Percentiles rank a stretch among this genome's conserved stretches.
Conservation (phyloP, 2,113 vertebrate genomes). For the Cyprinodon tularosa region DNA sequence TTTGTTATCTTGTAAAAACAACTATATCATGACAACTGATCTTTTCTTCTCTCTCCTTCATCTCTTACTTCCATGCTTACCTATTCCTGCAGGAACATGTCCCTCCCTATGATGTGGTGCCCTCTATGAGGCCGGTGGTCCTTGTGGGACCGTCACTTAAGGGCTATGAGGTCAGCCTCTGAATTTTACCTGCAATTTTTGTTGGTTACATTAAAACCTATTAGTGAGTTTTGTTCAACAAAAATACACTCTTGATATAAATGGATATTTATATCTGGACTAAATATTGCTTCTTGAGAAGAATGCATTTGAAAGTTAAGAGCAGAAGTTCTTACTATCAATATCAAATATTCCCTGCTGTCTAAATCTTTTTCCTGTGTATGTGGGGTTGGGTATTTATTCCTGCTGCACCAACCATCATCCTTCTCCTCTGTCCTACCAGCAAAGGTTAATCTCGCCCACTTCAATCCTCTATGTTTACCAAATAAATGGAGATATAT, state of each 20-base stretch:
- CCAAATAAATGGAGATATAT: not conserved
- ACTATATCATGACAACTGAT: not conserved
- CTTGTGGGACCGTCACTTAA: conserved; percentile 95
- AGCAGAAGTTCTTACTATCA: not conserved
- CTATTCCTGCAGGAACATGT: conserved; percentile 86
- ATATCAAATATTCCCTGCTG: not conserved
- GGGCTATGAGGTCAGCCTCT: conserved; percentile 90
- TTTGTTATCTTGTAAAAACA: not conserved
- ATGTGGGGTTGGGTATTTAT: not conserved
- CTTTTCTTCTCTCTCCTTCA: conserved; percentile 14
- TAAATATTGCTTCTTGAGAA: not conserved
- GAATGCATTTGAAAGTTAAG: not conserved
- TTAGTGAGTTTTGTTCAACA: not conserved
- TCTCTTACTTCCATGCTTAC: conserved; percentile 24
- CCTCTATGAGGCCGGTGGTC: conserved; percentile 96
- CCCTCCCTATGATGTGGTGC: conserved; percentile 94
- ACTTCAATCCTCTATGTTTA: not conserved
- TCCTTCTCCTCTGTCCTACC: not conserved
- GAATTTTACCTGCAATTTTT: conserved; percentile 29
- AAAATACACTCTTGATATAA: not conserved
- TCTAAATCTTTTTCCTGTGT: not conserved
- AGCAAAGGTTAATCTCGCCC: not conserved
- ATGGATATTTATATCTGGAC: not conserved
- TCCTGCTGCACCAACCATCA: not conserved
- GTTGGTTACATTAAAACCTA: not conserved